These are phyloP conservation scores for Scaptomyza polygonia DNA, from an alignment of 2,888 invertebrate genomes.

Conservation along the genomic window DNA sequence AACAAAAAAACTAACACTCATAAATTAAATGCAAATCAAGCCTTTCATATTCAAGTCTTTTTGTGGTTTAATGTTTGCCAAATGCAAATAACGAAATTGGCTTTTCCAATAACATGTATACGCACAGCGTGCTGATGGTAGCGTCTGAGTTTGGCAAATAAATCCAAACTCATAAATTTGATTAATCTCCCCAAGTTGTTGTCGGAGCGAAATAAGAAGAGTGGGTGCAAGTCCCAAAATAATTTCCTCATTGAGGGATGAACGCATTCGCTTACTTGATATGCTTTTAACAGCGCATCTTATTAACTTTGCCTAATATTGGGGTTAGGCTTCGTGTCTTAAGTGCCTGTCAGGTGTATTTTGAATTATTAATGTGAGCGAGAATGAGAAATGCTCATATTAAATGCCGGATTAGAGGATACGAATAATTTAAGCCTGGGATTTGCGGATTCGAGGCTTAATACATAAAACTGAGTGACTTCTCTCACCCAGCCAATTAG, in stretches of 20 bases:
- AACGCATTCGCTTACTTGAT: constrained; percentile 26
- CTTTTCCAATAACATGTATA: constrained; percentile 32
- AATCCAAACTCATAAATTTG: constrained; percentile 55
- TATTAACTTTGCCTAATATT: constrained; percentile 50
- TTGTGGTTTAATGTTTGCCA: constrained; percentile 1
- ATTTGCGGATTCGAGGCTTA: not conserved
- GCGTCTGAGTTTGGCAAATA: constrained; percentile 28
- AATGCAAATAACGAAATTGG: constrained; percentile 17
- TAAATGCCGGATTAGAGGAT: constrained; percentile 1
- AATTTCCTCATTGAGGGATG: constrained; percentile 4
- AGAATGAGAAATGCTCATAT: not conserved
- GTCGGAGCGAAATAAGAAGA: not conserved
- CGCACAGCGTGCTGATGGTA: constrained; percentile 30
- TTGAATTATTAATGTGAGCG: constrained; percentile 24
- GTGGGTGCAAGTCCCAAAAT: constrained; percentile 15
- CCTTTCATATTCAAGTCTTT: constrained; percentile 1
- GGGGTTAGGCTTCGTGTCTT: constrained; percentile 25
- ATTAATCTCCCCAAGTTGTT: constrained; percentile 26
- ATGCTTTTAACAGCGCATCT: constrained; percentile 47
- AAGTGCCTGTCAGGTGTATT: not conserved
- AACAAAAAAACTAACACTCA: too few species aligned
- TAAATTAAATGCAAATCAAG: too few species aligned
- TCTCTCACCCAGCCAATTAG: constrained; percentile 34
- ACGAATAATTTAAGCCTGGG: not conserved
- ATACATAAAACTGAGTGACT: not conserved